A percentile compares a stretch with the other conserved stretches of the same genome.
These are phyloP conservation scores for Vombatus ursinus DNA, from an alignment of 2,113 vertebrate genomes.

Conservation along the genomic window DNA sequence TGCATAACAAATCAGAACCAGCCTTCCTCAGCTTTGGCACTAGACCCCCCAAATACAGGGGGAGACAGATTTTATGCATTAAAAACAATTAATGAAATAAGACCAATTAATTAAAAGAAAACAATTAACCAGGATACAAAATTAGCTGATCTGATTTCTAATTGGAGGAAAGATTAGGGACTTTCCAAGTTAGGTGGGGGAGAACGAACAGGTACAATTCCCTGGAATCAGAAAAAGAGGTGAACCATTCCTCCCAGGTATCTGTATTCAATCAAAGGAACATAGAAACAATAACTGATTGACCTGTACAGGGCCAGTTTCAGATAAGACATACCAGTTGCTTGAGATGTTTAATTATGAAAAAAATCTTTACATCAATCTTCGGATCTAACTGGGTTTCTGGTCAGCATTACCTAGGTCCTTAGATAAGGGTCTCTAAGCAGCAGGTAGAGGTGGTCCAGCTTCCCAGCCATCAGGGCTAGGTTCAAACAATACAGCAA, in stretches of 20 bases:
- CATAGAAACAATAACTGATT: not conserved
- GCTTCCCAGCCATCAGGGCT: not conserved
- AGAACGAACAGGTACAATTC: no score
- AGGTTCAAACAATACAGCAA: not conserved
- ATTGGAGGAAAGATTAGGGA: not conserved
- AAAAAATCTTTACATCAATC: not conserved
- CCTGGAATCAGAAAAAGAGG: no score
- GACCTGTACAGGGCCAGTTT: not conserved
- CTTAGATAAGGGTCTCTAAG: not conserved
- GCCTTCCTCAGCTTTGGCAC: not conserved
- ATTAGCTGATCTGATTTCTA: not conserved
- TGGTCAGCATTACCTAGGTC: not conserved
- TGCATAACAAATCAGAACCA: not conserved
- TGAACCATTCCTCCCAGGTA: no score
- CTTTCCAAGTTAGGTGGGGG: not conserved
- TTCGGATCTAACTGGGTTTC: not conserved
- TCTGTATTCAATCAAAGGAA: no score
- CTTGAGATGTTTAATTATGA: not conserved
- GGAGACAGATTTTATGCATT: not conserved
- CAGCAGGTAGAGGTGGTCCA: not conserved
- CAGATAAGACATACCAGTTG: not conserved
- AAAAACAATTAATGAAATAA: not conserved
- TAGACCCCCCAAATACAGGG: not conserved
- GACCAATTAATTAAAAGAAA: not conserved
- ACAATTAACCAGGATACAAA: not conserved